Percentiles rank a stretch among this genome's conserved stretches.
These are phyloP conservation scores for Rostratula benghalensis DNA, from an alignment of 2,113 vertebrate genomes.

Conservation along the genomic window DNA sequence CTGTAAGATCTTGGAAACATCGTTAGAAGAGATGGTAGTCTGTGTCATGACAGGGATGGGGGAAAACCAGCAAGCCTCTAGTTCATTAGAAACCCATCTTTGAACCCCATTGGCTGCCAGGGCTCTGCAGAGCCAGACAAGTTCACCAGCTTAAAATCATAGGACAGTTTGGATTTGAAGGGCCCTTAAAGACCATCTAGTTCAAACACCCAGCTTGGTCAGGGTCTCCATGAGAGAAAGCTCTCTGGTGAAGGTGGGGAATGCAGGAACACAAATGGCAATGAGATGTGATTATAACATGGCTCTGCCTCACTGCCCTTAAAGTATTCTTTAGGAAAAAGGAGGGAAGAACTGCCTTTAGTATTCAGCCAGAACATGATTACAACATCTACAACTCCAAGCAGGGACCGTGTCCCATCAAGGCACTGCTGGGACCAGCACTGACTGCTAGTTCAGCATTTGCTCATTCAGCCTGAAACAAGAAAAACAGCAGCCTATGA, in stretches of 20 bases:
- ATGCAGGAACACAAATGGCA: not conserved
- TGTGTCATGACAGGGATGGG: not conserved
- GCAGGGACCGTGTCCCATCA: not conserved
- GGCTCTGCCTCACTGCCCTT: not conserved
- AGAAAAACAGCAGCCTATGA: not conserved
- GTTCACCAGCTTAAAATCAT: not conserved
- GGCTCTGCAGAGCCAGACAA: not conserved
- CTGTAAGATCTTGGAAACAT: not conserved
- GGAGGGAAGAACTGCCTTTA: not conserved
- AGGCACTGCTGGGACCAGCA: not conserved
- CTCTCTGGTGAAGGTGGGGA: not conserved
- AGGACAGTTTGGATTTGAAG: not conserved
- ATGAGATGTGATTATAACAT: too few relatives aligned
- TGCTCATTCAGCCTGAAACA: not conserved
- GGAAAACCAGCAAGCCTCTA: not conserved
- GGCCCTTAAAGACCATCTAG: not conserved
- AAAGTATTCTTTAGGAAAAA: not conserved
- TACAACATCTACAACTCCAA: not conserved
- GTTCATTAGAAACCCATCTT: not conserved
- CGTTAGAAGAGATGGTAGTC: not conserved
- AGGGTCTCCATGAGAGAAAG: not conserved
- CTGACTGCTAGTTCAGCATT: not conserved
- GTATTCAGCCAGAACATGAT: too few relatives aligned
- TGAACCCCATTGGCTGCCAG: not conserved
- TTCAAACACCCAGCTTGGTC: not conserved